Evolutionary conservation across 2,113 vertebrate species (phyloP).

Genomic region (Sinocyclocheilus grahami): DNA sequence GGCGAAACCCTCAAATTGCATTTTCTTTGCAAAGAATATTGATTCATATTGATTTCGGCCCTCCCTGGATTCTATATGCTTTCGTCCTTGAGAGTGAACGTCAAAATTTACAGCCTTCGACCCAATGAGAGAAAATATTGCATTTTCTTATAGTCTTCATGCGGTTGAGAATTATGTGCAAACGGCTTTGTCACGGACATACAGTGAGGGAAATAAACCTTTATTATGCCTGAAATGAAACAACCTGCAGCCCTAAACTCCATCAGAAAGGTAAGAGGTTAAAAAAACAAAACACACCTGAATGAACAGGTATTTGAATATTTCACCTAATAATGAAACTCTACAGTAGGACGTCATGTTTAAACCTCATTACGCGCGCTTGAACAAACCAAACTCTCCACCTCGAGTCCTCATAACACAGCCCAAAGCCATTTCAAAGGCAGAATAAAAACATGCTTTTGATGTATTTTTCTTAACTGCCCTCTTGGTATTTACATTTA

Average conservation of each 20-base stretch:
- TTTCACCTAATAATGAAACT: not conserved
- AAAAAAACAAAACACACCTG: not conserved
- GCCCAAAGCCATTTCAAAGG: not conserved
- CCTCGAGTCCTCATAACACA: not conserved
- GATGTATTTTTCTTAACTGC: no score
- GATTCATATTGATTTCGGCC: conserved; percentile 29
- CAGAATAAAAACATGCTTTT: not conserved
- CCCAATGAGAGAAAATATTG: not conserved
- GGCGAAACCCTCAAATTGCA: conserved; percentile 61
- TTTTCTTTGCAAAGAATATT: conserved; percentile 22
- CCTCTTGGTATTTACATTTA: not conserved
- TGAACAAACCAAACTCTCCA: not conserved
- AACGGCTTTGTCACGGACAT: not conserved
- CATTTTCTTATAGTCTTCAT: not conserved
- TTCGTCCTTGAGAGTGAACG: conserved; percentile 20
- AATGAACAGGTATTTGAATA: not conserved
- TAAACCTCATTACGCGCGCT: not conserved
- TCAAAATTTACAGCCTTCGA: no score
- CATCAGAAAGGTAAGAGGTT: not conserved
- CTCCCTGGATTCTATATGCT: not conserved
- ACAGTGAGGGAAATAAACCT: not conserved
- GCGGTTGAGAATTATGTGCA: not conserved
- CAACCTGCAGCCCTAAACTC: not conserved
- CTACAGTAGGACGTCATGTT: not conserved
- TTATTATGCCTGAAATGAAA: not conserved